Conservation (phyloP, 2,113 vertebrate genomes). For the Myotis brandtii region DNA sequence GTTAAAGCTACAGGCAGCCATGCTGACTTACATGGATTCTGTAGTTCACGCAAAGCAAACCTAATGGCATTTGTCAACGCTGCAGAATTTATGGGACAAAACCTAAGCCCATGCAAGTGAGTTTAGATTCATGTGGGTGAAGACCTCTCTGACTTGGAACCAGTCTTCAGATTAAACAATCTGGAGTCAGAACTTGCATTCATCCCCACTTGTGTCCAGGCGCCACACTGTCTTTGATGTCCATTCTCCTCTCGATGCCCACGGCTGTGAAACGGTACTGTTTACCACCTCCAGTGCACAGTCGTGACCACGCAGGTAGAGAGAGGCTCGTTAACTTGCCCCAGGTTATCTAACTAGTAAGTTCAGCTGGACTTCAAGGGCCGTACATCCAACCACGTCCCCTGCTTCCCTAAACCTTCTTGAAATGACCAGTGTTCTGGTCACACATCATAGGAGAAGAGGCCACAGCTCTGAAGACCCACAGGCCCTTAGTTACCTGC, state of each 20-base stretch:
- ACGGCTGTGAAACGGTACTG: not conserved
- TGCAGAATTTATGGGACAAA: not conserved
- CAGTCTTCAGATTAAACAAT: not conserved
- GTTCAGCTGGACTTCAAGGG: not conserved
- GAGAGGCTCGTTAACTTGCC: not conserved
- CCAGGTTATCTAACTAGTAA: not conserved
- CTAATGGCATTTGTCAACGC: not conserved
- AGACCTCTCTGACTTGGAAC: not conserved
- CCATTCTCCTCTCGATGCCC: not conserved
- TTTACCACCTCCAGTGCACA: not conserved
- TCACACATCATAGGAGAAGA: not conserved
- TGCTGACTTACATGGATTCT: not conserved
- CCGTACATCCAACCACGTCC: not conserved
- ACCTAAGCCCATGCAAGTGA: not conserved
- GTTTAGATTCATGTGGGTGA: not conserved
- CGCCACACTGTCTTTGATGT: too few relatives aligned
- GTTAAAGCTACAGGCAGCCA: not conserved
- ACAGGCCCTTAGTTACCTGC: conserved; percentile 87
- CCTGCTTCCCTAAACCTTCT: not conserved
- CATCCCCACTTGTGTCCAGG: not conserved
- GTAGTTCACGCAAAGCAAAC: not conserved
- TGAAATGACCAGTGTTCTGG: not conserved
- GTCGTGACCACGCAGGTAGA: not conserved
- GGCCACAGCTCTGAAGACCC: not conserved
- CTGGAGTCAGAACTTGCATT: not conserved